phyloP scores from a whole-genome alignment of 2,888 invertebrate genomes.

The Reticulitermes lucifugus region DNA sequence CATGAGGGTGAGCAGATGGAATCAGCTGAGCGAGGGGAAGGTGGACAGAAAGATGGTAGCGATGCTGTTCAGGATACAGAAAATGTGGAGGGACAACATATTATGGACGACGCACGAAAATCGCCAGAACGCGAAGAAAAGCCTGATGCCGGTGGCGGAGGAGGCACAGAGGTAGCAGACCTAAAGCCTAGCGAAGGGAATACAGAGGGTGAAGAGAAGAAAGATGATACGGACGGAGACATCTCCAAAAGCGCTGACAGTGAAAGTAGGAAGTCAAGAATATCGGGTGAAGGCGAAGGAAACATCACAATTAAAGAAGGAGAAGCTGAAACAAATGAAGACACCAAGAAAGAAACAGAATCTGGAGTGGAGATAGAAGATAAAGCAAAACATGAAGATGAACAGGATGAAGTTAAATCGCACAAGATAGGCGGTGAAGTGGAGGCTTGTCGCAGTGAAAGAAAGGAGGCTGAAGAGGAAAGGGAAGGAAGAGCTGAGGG shows the following conservation, averaged over 20 bases:
- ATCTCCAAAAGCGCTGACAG: no score
- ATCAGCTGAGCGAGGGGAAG: no score
- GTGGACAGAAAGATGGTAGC: no score
- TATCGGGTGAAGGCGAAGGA: constrained; percentile 41
- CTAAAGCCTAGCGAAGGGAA: background rate
- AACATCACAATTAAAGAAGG: constrained; percentile 46
- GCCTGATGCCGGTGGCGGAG: constrained; percentile 32
- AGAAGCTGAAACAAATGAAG: constrained; percentile 44
- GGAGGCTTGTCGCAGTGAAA: background rate
- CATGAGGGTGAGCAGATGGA: constrained; percentile 46
- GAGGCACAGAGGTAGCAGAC: constrained; percentile 26
- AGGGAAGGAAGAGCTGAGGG: background rate
- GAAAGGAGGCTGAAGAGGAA: background rate
- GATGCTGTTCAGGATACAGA: background rate
- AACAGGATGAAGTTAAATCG: no score
- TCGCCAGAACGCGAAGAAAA: background rate
- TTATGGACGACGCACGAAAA: no score
- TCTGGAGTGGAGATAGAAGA: constrained; percentile 42
- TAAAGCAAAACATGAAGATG: constrained; percentile 43
- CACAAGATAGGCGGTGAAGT: background rate
- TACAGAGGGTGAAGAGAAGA: constrained; percentile 18
- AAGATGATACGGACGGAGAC: no score
- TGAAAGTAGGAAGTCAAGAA: background rate
- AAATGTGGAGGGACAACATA: constrained; percentile 41
- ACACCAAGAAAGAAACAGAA: constrained; percentile 39